Percentiles rank a stretch among this genome's conserved stretches.
Evolutionary conservation across 2,797 vertebrate species (phyloP).

Genomic region (Oreortyx pictus): DNA sequence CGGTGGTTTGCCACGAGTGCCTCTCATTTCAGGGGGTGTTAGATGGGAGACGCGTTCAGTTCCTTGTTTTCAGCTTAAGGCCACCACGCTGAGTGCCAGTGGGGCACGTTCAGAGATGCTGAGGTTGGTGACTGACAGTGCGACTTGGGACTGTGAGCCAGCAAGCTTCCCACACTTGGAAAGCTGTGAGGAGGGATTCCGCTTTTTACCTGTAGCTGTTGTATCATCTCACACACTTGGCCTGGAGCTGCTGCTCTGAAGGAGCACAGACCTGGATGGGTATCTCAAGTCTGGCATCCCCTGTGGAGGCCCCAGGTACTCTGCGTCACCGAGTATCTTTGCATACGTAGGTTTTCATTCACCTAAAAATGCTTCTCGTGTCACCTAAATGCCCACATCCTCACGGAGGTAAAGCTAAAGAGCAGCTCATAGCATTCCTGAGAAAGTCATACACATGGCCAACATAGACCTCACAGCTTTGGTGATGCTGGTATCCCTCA

Average conservation of each 20-base stretch:
- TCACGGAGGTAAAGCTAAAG: not conserved
- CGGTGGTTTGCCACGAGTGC: not conserved
- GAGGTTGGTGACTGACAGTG: not conserved
- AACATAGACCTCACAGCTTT: not conserved
- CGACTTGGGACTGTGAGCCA: not conserved
- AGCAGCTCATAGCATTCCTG: not conserved
- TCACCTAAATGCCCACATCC: not conserved
- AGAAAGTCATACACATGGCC: not conserved
- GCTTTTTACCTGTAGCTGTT: not conserved
- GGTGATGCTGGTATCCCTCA: not conserved
- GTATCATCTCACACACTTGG: not conserved
- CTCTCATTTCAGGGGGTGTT: fast-evolving
- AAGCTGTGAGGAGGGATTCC: constrained; percentile 17
- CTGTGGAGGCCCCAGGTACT: not conserved
- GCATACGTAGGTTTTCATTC: not conserved
- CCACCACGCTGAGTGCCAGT: not conserved
- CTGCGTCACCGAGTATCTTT: not conserved
- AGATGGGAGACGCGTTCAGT: not conserved
- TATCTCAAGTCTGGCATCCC: not conserved
- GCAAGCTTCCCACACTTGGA: not conserved
- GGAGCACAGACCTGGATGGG: not conserved
- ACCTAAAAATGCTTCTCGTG: not conserved
- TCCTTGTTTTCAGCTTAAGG: not conserved
- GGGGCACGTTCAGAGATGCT: not conserved
- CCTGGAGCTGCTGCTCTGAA: not conserved